phyloP scores from a whole-genome alignment of 2,797 vertebrate genomes.

The Gallinago solitaria region DNA sequence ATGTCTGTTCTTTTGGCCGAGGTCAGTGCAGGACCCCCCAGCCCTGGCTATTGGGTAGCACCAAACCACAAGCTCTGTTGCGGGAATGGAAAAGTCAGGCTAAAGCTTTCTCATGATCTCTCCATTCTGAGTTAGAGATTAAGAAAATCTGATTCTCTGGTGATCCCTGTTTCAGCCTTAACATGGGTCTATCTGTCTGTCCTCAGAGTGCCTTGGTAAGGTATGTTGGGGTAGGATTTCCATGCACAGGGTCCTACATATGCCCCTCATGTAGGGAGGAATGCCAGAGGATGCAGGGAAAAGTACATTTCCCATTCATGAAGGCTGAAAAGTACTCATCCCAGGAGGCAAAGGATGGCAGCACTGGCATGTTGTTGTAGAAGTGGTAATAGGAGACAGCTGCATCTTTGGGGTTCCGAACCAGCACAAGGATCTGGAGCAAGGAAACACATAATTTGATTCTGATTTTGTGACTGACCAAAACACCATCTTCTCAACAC shows the following conservation, averaged over 20 bases:
- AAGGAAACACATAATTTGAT: neutral
- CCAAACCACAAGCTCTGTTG: neutral
- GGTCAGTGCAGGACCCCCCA: neutral
- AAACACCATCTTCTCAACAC: neutral
- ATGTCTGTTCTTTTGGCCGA: neutral
- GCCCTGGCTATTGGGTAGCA: neutral
- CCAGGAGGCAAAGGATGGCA: slow-evolving; percentile 73
- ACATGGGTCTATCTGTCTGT: neutral
- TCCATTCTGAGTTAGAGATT: neutral
- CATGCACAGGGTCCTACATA: neutral
- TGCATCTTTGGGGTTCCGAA: slow-evolving; percentile 84
- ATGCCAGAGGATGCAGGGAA: neutral
- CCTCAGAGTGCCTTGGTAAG: neutral
- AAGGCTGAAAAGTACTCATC: slow-evolving; percentile 78
- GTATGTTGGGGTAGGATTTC: neutral
- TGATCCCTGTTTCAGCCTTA: neutral
- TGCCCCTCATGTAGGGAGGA: neutral
- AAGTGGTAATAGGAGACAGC: slow-evolving; percentile 84
- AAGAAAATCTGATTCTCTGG: neutral
- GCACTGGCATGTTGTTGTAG: slow-evolving; percentile 73
- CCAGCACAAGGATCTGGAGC: slow-evolving; percentile 76
- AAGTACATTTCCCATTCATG: slow-evolving; percentile 79
- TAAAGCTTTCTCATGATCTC: neutral
- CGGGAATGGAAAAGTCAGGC: neutral
- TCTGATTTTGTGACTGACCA: neutral